Conservation (phyloP, 2,888 invertebrate species). For the Taphrorychus bicolor region DNA sequence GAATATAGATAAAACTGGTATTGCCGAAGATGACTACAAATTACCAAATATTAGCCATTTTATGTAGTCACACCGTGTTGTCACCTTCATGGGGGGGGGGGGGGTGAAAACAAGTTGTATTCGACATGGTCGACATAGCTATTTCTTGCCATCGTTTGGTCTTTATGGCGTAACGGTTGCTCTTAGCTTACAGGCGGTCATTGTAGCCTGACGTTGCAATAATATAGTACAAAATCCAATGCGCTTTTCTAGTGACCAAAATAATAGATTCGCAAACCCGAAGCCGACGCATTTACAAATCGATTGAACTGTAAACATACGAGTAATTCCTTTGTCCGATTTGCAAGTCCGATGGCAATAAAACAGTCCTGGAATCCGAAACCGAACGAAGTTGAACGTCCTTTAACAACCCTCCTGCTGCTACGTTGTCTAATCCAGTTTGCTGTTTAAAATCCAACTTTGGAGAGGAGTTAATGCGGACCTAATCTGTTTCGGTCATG, state of each 20-base stretch:
- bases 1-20: too few relatives aligned
- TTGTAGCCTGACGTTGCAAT: too few relatives aligned
- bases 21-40: too few relatives aligned
- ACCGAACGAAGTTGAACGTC: constrained; percentile 14
- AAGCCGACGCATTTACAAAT: background rate
- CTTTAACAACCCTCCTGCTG: constrained; percentile 11
- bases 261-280: background rate
- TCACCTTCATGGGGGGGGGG: too few relatives aligned
- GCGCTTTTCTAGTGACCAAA: background rate
- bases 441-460: constrained; percentile 28
- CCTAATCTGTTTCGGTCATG: constrained; percentile 16
- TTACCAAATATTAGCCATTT: too few relatives aligned
- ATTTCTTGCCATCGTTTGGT: too few relatives aligned
- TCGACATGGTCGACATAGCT: too few relatives aligned
- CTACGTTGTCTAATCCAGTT: constrained; percentile 15
- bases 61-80: too few relatives aligned
- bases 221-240: too few relatives aligned
- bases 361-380: constrained; percentile 4
- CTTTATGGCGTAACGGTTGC: too few relatives aligned
- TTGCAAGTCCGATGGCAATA: constrained; percentile 5
- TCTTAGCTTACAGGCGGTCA: too few relatives aligned
- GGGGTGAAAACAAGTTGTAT: too few relatives aligned
- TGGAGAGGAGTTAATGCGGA: constrained; percentile 19
- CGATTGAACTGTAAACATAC: background rate
- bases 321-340: constrained; percentile 9